Base-by-base conservation (phyloP, 1,140 invertebrate species). In the Aethina tumida region DNA sequence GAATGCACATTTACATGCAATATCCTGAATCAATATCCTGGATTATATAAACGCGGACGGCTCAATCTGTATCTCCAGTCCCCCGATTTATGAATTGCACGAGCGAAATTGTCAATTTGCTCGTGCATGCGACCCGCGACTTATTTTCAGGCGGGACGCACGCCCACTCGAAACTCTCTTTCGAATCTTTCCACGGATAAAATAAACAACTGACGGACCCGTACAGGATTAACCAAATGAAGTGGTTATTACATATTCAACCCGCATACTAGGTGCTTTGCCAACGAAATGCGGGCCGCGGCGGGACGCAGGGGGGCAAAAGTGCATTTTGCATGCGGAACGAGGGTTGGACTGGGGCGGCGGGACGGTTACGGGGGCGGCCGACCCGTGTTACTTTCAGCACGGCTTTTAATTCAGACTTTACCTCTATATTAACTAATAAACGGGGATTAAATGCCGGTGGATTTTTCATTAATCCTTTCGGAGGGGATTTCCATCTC, bases 201-300 rank as follows among this genome's bases (percentile, higher is more conserved):
- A 31, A 31, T 14, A 17, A 31, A 17, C 12, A 17, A 17, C n/a
- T 10, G 7, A 10, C 12, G n/a, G 17, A 26, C 27, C 26, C 19
- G 22, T 16, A 14, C 4, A 5, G 24, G 22, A 41, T 41, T 35
- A 35, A 28, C 20, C 32, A 35, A 18, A 35, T 29, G 33, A 41
- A 28, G 30, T 30, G 19, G 29, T 40, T 40, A 41, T 41, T 36
- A 41, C 12, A 41, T 41, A 41, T 41, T 41, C 39, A 41, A 10
- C 5, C 5, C 13, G 27, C 39, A 36, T 35, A 17, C 17, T 27
- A 19, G 28, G 8, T 8, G 21, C 15, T 9, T 8, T 18, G 27
- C 27, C 12, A 10, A 13, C 30, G 10, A 9, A 17, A 15, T 32
- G 28, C 15, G 18, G 24, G 29, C 14, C 14, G 18, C 24, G 16